phyloP scores from a whole-genome alignment of 2,113 vertebrate genomes.

The Vombatus ursinus region DNA sequence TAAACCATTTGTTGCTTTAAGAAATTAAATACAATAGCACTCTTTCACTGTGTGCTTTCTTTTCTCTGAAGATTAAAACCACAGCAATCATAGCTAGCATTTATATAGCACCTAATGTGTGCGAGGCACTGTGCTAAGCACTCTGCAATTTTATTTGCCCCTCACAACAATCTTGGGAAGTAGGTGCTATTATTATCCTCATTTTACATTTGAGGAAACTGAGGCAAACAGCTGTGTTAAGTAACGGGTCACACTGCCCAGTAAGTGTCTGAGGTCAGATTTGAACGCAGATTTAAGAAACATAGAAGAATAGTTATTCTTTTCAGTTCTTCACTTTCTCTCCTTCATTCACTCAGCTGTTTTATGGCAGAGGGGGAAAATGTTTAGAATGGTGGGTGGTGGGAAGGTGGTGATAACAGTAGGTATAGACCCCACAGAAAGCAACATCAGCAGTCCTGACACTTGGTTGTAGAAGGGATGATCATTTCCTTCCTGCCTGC shows the following conservation, averaged over 20 bases:
- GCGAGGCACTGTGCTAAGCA: too few species aligned
- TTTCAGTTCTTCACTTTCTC: neutral
- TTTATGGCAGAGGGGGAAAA: neutral
- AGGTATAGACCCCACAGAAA: neutral
- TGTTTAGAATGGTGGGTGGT: neutral
- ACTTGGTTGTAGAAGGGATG: conserved; percentile 42
- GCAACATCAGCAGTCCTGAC: neutral
- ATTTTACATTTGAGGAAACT: neutral
- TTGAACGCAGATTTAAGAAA: neutral
- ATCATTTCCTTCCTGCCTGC: neutral
- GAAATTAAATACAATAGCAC: neutral
- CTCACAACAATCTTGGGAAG: neutral
- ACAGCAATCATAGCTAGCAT: neutral
- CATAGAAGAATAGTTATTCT: neutral
- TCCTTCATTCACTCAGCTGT: neutral
- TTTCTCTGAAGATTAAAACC: neutral
- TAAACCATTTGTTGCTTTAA: neutral
- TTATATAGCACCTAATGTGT: neutral
- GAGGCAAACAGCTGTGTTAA: neutral
- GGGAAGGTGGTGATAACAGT: conserved; percentile 29
- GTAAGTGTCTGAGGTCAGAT: neutral
- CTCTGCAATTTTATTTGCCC: neutral
- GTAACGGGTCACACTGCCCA: neutral
- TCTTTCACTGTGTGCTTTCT: neutral
- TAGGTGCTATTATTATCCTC: neutral